Base-by-base conservation (phyloP, 2,797 vertebrate genomes). In the Paratrypauchen microcephalus region DNA sequence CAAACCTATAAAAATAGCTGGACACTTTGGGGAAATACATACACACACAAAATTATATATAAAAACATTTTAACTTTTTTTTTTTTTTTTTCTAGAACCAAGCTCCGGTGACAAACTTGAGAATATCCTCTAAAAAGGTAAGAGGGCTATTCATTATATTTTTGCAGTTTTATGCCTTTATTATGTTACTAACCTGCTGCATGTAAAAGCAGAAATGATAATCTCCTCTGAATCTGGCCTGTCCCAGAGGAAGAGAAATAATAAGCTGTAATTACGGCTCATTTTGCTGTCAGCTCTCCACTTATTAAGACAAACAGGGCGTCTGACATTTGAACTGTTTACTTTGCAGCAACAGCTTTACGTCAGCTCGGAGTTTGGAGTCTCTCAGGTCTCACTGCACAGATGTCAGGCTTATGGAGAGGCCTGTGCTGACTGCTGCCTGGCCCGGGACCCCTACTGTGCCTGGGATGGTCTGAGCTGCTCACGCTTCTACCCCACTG, bases 81-180 rank as follows among this genome's bases (percentile, higher is more conserved):
- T 0, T 73, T 13, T 77, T 13, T 62, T 0, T 69, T 69, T 78
- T 83, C 78, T 90, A 99, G 97, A 95, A 93, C 84, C 93, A 90
- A 75, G 92, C 92, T 91, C 93, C 95, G 7, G 93, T 99, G 85
- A 98, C 96, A 78, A 95, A 96, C 85, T 88, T 99, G 90, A 96
- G 92, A 91, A 98, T 99, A 85, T 99, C 97, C 65, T 93, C 97
- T 7, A 99, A 99, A 92, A 99, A 99, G 93, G 97, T 99, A 96
- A 94, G 84, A 52, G 19, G 65, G 16, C 47, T 1, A 48, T 41
- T 11, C 16, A 54, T 60, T 55, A 21, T 55, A 21, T 4, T 28
- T 21, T 13, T 30, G 21, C 21, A 59, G 7, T 65, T 70, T 61
- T 69, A 64, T 69, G 69, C 23, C 69, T 86, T 78, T 63, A 78